Conservation (phyloP, 2,888 invertebrate species). For the Agonopterix subpropinquella region DNA sequence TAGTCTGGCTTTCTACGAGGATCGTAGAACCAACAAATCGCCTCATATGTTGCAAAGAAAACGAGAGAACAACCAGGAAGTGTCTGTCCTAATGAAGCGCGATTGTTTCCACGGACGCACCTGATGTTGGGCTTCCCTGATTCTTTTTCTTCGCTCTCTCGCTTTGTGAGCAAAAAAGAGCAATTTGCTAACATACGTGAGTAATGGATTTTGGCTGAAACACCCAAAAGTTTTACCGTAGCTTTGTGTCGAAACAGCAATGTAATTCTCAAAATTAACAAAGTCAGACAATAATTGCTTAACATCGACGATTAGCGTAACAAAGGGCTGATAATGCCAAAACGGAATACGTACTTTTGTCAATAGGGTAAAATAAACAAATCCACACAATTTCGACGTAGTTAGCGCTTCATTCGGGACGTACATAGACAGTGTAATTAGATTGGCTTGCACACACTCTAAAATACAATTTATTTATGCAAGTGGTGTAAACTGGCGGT, state of each 20-base stretch:
- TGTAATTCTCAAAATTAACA: too few species aligned
- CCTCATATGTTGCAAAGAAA: slow-evolving; percentile 4
- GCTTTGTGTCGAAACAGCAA: too few species aligned
- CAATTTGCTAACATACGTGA: neutral
- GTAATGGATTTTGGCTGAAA: too few species aligned
- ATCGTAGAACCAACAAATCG: neutral
- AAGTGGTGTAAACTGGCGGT: slow-evolving; percentile 12
- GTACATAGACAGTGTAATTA: slow-evolving; percentile 32
- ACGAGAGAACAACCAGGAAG: slow-evolving; percentile 15
- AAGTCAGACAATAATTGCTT: too few species aligned
- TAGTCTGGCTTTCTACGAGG: neutral
- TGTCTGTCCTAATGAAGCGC: slow-evolving; percentile 34
- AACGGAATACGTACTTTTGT: neutral
- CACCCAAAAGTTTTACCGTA: too few species aligned
- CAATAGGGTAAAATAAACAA: neutral
- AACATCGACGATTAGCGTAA: too few species aligned
- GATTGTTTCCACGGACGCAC: slow-evolving; percentile 35
- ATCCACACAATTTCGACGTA: slow-evolving; percentile 8
- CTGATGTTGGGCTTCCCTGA: slow-evolving; percentile 21
- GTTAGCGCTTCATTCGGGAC: slow-evolving; percentile 33
- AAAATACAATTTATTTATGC: slow-evolving; percentile 21
- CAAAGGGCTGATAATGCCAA: too few species aligned
- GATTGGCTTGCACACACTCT: slow-evolving; percentile 22
- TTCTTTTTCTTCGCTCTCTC: slow-evolving; percentile 16
- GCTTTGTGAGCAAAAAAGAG: neutral